These are phyloP conservation scores for Leptinotarsa peninsularis DNA, from an alignment of 2,888 invertebrate genomes.

Conservation along the genomic window DNA sequence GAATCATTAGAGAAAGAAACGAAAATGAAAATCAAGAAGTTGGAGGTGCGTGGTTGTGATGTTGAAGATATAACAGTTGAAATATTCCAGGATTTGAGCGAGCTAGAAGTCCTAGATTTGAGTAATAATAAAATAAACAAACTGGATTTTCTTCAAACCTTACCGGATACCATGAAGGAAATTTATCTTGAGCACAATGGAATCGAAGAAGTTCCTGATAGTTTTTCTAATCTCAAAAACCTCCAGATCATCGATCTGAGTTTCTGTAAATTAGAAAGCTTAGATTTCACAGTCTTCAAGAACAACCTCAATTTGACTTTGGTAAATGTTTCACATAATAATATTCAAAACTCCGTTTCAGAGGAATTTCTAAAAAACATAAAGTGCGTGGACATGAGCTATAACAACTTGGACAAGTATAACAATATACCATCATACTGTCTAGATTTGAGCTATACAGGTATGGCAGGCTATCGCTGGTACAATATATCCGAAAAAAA, in stretches of 20 bases:
- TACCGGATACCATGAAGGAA: constrained; percentile 31
- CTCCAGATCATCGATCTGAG: constrained; percentile 37
- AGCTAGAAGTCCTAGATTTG: constrained; percentile 33
- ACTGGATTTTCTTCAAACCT: constrained; percentile 24
- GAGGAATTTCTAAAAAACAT: constrained; percentile 41
- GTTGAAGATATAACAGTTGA: constrained; percentile 23
- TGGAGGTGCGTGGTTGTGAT: constrained; percentile 29
- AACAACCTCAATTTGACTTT: constrained; percentile 31
- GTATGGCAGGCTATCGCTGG: constrained; percentile 38
- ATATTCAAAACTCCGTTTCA: constrained; percentile 32
- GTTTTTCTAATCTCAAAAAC: constrained; percentile 22
- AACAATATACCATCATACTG: constrained; percentile 40
- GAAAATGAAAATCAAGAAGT: constrained; percentile 10
- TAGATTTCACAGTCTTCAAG: constrained; percentile 39
- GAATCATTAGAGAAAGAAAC: constrained; percentile 19
- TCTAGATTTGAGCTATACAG: constrained; percentile 38
- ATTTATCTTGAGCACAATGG: constrained; percentile 33
- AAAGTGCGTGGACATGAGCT: constrained; percentile 42
- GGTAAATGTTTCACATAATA: constrained; percentile 39
- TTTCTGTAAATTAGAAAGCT: constrained; percentile 21
- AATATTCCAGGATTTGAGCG: constrained; percentile 16
- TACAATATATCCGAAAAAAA: constrained; percentile 34
- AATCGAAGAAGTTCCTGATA: constrained; percentile 24
- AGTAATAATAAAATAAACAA: constrained; percentile 29
- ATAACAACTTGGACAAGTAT: constrained; percentile 34